These are phyloP conservation scores for Cepaea hortensis DNA, from an alignment of 2,888 invertebrate genomes.

Conservation along the genomic window DNA sequence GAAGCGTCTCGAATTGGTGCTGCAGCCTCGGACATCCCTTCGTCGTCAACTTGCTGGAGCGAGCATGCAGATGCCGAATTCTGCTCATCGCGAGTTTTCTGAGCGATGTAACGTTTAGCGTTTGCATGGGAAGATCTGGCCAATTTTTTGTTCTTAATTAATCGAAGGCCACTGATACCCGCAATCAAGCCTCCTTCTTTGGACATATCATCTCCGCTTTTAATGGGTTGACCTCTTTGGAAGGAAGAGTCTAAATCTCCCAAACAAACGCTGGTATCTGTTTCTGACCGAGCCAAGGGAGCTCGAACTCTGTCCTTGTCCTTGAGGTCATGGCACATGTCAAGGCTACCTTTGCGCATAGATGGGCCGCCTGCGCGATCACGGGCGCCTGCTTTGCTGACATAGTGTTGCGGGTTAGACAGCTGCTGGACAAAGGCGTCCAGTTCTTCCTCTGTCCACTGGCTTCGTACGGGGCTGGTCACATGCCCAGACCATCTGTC, in stretches of 20 bases:
- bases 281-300: constrained; percentile 44
- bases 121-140: constrained; percentile 42
- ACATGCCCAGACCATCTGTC: constrained; percentile 49
- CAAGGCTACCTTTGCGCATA: constrained; percentile 40
- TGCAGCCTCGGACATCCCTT: constrained; percentile 5
- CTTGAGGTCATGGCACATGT: constrained; percentile 37
- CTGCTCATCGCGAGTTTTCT: constrained; percentile 39
- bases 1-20: constrained; percentile 42
- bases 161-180: constrained; percentile 35
- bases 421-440: constrained; percentile 57
- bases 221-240: neutral
- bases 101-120: constrained; percentile 31
- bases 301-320: constrained; percentile 32
- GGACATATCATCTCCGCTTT: constrained; percentile 13
- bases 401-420: constrained; percentile 56
- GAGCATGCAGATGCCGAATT: neutral
- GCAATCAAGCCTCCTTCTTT: constrained; percentile 30
- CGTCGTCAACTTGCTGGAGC: neutral
- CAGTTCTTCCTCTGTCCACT: constrained; percentile 53
- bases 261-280: constrained; percentile 38
- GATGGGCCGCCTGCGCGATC: constrained; percentile 13
- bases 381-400: constrained; percentile 33
- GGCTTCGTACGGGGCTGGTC: constrained; percentile 33
- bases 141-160: constrained; percentile 46
- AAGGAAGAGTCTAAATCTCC: constrained; percentile 13